Evolutionary conservation across 2,888 invertebrate genomes (phyloP), one percentile per base, ranked within the genome.

Genomic region (Trisateles emortualis): DNA sequence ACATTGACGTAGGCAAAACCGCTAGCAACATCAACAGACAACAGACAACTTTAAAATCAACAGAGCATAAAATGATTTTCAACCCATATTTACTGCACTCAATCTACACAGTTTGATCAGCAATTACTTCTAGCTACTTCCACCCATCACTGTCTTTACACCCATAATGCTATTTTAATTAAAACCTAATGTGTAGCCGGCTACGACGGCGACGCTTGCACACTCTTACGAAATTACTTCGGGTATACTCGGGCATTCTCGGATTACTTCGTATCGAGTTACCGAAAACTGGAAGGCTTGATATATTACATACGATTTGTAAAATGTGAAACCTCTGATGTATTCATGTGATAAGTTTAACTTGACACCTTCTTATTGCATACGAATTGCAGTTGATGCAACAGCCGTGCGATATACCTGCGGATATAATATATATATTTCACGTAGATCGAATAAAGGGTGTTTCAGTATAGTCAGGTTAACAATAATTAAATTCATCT

Each of bases 221-320:
- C 44, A 59, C 41, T 54, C 9, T 70, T 70, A 70, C 56, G 59
- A 63, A 68, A 70, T 19, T 24, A 45, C 52, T 52, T 68, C 61
- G 56, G 44, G 40, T 32, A 26, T 22, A 26, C 38, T 52, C 57
- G 50, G 57, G 50, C 52, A 41, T 46, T 48, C 57, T 70, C 59
- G 59, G 53, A 48, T 68, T 66, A 58, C 68, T 16, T 59, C 59
- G 57, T 49, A 53, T 68, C 43, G 43, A 42, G 33, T 71, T 57
- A 63, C 63, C 56, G 30, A 50, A 56, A 52, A 47, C 53, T 64
- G 48, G 53, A 56, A 68, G 53, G 51, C 53, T 46, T 56, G 53
- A 65, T 51, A 57, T 64, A 63, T 65, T 68, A 59, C 62, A 60
- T 59, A 54, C 48, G 38, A 60, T 65, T 65, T 59, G 55, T 65